Evolutionary conservation across 2,888 invertebrate genomes (phyloP), one percentile per base, ranked within the genome.

Genomic region (Lomographa bimaculata): DNA sequence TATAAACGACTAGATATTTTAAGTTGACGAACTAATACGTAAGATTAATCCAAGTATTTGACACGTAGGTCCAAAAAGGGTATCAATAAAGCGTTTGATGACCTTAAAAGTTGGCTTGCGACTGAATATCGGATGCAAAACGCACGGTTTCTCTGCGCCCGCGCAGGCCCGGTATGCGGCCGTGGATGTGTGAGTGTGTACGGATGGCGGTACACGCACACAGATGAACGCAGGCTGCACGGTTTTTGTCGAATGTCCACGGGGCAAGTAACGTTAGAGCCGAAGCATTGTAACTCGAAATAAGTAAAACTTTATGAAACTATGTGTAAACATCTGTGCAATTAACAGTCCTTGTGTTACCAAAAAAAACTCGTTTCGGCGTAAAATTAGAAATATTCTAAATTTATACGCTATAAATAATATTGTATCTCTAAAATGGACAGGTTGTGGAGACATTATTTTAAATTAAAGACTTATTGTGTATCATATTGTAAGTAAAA

Each of bases 171-270:
- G 86, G 85, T 85, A 86, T 86, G 86, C 83, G 82, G 61, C 40
- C 19, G 21, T 1, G 1, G 62, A 68, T 75, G 82, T 47, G 76
- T 57, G 64, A 12, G 40, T 52, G 44, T 32, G 30, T 36, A 21
- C 9, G 32, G 28, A 40, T 27, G 9, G 11, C 3, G 8, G 26
- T n/a, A 57, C 61, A 55, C 71, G 60, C 83, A 76, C 72, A 69
- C 67, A 46, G 6, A 19, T 18, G 26, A 20, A 41, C 28, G 57
- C 63, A 79, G 76, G 78, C 79, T 83, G 85, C 84, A 84, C 79
- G 84, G 84, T 89, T 89, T 89, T 89, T 89, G 86, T 89, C 78
- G 79, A 87, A 54, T 89, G 86, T 86, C 87, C 87, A 86, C 84
- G 72, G 87, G 87, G 87, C 87, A 89, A 83, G 79, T 85, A 84